phyloP scores from a whole-genome alignment of 2,888 invertebrate genomes.

The Tuberolachnus salignus region DNA sequence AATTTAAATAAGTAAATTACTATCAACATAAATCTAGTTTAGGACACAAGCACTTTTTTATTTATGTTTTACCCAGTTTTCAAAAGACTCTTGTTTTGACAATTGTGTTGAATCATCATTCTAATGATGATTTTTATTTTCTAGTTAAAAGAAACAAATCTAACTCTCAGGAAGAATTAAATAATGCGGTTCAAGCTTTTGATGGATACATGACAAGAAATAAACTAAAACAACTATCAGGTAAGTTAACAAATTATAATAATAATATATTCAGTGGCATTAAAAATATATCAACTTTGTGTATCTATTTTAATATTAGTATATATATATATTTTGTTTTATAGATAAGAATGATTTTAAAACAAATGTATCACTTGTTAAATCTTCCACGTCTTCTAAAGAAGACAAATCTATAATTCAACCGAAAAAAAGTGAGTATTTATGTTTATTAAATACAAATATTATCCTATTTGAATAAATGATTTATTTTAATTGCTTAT shows the following conservation, averaged over 20 bases:
- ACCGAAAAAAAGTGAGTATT: too few relatives aligned
- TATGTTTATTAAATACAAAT: too few relatives aligned
- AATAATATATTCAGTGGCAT: not conserved
- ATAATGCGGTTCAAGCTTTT: not conserved
- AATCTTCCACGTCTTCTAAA: not conserved
- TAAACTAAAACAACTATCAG: slow-evolving; percentile 3
- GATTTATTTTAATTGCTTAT: not conserved
- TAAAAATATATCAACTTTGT: too few relatives aligned
- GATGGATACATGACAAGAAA: slow-evolving; percentile 50
- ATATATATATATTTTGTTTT: not conserved
- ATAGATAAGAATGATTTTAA: not conserved
- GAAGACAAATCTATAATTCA: not conserved
- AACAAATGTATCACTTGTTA: not conserved
- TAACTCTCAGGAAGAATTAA: slow-evolving; percentile 14
- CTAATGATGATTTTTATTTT: not conserved
- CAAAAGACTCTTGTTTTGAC: not conserved
- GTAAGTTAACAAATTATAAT: not conserved
- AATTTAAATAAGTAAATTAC: too few relatives aligned
- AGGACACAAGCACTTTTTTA: too few relatives aligned
- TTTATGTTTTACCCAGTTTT: not conserved
- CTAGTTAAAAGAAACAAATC: slow-evolving; percentile 36
- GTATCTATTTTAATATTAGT: not conserved
- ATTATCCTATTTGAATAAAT: too few relatives aligned
- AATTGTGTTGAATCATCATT: not conserved
- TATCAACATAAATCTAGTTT: too few relatives aligned